Conservation (phyloP, 23 tunicate species). For the Halocynthia roretzi region DNA sequence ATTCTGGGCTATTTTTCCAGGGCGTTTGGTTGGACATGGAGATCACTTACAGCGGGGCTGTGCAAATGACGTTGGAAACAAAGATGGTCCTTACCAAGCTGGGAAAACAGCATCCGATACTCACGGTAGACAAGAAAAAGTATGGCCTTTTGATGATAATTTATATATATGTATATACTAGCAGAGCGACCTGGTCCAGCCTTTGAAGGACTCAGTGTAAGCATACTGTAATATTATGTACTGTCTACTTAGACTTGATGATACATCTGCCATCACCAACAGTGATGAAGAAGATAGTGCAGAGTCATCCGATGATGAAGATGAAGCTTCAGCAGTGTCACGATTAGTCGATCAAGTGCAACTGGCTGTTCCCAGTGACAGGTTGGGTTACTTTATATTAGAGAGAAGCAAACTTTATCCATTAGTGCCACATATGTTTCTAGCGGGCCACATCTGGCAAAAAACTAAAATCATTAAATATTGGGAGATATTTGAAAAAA, state of each 20-base stretch:
- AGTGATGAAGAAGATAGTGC: constrained; percentile 96
- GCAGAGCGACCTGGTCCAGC: neutral
- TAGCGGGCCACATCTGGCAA: constrained; percentile 30
- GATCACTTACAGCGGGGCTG: constrained; percentile 70
- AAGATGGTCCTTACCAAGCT: constrained; percentile 68
- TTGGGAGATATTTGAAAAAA: too few relatives aligned
- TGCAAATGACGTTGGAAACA: constrained; percentile 86
- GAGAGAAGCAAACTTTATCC: too few relatives aligned
- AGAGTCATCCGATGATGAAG: constrained; percentile 93
- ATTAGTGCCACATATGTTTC: too few relatives aligned
- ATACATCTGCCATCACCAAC: constrained; percentile 52
- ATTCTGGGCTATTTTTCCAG: constrained; percentile 26
- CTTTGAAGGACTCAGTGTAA: too few relatives aligned
- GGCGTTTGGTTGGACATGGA: constrained; percentile 87
- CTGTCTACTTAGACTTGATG: neutral
- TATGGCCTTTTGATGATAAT: neutral
- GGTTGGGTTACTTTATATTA: neutral
- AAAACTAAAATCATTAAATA: constrained; percentile 6
- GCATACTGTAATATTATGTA: too few relatives aligned
- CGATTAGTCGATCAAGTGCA: constrained; percentile 52
- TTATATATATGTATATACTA: neutral
- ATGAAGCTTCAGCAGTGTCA: constrained; percentile 39
- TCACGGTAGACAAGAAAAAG: neutral
- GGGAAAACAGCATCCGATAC: constrained; percentile 8
- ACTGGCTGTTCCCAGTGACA: constrained; percentile 23